Evolutionary conservation across 2,888 invertebrate genomes (phyloP), one percentile per base, ranked within the genome.

Genomic region (Endotricha flammealis): DNA sequence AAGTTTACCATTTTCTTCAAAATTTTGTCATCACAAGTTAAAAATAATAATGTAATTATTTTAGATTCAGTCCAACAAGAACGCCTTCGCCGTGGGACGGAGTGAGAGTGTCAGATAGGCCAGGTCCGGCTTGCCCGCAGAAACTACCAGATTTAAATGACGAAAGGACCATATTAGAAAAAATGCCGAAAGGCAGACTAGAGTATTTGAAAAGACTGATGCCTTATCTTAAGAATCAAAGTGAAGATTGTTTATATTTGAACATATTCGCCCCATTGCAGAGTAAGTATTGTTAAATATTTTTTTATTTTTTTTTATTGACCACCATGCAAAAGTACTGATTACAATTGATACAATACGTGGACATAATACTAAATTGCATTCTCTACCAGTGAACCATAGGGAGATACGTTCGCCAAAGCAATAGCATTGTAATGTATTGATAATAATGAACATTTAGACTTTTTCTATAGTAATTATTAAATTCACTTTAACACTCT

Each of bases 221-320:
- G 74, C 96, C 96, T 54, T 93, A 94, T 87, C 91, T 98, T 74
- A 91, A 91, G 81, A 94, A 97, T 83, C 97, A 98, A 89, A 95
- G 94, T 75, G 99, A 99, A 90, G 98, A 99, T 89, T 99, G 99
- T 77, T 92, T 99, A 53, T 97, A 96, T 83, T 91, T 99, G 77
- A 99, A 99, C 87, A 93, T 99, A 72, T 99, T 97, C 88, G 95
- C 96, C 27, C 98, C 98, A 42, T 93, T 94, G 64, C 94, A 95
- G 92, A 96, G 97, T 97, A 87, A 91, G 91, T 86, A 57, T n/a
- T n/a, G n/a, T n/a, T n/a, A n/a, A n/a, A n/a, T n/a, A n/a, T n/a
- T n/a, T n/a, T n/a, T n/a, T n/a, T n/a, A n/a, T n/a, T n/a, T n/a
- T n/a, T n/a, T n/a, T n/a, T n/a, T n/a, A n/a, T n/a, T n/a, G n/a